Percentiles rank a stretch among this genome's conserved stretches.
phyloP scores from a whole-genome alignment of 2,113 vertebrate genomes.

The Sphyrna mokarran region DNA sequence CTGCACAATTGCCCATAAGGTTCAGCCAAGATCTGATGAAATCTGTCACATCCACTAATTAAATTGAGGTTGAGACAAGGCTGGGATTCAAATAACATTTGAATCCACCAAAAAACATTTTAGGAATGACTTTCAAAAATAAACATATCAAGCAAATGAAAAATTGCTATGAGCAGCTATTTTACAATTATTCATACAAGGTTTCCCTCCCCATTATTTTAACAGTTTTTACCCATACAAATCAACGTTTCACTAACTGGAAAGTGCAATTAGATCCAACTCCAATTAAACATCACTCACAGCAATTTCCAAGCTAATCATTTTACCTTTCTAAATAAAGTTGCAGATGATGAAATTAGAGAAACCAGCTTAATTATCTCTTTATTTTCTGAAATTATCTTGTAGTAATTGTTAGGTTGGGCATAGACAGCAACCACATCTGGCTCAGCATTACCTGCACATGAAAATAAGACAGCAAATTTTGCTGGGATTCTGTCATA shows the following conservation, averaged over 20 bases:
- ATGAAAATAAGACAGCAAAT: neutral
- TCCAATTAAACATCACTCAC: neutral
- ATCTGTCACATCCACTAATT: neutral
- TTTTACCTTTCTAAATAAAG: conserved; percentile 21
- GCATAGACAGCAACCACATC: neutral
- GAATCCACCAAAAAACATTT: neutral
- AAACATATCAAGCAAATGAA: neutral
- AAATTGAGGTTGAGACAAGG: neutral
- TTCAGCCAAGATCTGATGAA: neutral
- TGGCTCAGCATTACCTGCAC: neutral
- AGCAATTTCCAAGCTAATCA: neutral
- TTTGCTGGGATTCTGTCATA: neutral
- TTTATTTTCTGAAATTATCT: conserved; percentile 33
- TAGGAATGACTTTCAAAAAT: neutral
- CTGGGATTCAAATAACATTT: neutral
- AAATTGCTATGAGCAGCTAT: neutral
- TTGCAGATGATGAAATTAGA: conserved; percentile 6
- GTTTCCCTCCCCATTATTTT: neutral
- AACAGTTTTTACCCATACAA: neutral
- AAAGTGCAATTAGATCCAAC: neutral
- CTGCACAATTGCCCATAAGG: neutral
- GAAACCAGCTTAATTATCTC: conserved; percentile 24
- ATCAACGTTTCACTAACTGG: neutral
- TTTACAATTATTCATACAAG: neutral
- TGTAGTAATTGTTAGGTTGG: conserved; percentile 25